Evolutionary conservation across 2,113 vertebrate genomes (phyloP).

Genomic region (Percina caprodes): DNA sequence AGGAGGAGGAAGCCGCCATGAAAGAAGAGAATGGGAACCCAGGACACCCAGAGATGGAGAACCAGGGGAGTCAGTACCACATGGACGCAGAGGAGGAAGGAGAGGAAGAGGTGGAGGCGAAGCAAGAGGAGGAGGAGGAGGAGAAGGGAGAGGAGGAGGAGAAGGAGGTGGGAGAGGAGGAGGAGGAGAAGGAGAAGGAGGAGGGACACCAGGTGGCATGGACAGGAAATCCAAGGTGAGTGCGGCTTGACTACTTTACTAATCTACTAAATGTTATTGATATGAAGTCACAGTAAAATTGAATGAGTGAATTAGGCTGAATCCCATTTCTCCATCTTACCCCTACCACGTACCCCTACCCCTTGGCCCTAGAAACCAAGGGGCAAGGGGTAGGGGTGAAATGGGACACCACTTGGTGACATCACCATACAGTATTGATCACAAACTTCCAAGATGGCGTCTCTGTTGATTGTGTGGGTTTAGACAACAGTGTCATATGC

Average conservation of each 20-base stretch:
- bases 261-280: not conserved
- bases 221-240: slow-evolving; percentile 85
- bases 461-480: too few species aligned
- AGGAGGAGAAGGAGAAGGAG: slow-evolving; percentile 27
- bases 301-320: too few species aligned
- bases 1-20: slow-evolving; percentile 60
- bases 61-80: slow-evolving; percentile 57
- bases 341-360: too few species aligned
- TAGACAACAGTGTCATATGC: too few species aligned
- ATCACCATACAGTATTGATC: too few species aligned
- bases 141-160: slow-evolving; percentile 35
- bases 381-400: too few species aligned
- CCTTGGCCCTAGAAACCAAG: too few species aligned
- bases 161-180: slow-evolving; percentile 22
- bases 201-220: slow-evolving; percentile 53
- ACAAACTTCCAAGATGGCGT: too few species aligned
- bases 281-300: not conserved
- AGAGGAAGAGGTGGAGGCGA: slow-evolving; percentile 61
- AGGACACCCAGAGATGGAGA: slow-evolving; percentile 67
- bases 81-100: slow-evolving; percentile 56
- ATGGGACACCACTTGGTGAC: too few species aligned
- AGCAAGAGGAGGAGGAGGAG: slow-evolving; percentile 21
- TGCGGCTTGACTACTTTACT: not conserved
- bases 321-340: too few species aligned
- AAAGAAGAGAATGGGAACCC: slow-evolving; percentile 59